Base-by-base conservation (phyloP, 2,797 vertebrate genomes). In the Micromesistius poutassou region DNA sequence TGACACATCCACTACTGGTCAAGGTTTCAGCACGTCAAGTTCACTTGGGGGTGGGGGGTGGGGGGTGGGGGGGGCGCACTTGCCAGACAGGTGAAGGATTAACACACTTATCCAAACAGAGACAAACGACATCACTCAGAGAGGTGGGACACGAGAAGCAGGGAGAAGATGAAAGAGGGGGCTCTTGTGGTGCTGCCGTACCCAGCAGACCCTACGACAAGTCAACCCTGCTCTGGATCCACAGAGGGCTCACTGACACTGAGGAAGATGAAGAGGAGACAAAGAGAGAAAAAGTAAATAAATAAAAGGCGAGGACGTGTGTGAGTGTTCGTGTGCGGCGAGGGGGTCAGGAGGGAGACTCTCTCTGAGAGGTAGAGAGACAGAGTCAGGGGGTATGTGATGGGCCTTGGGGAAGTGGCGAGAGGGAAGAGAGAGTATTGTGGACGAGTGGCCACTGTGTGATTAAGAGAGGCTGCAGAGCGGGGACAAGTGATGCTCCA, bases 21-120 rank as follows among this genome's bases (percentile, higher is more conserved):
- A 90, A 90, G 88, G 76, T 91, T 87, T 91, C 76, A 93, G 89
- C 79, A 86, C 81, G 82, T 85, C 80, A 81, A 75, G 78, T 77
- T 88, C 77, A 86, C 79, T 74, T 81, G 79, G 82, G 68, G 77
- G 46, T 35, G 71, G 68, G 74, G 28, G 74, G 77, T 78, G 83
- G 68, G 77, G 46, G 71, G 68, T 73, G 28, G 74, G 77, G 79
- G 83, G 68, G 77, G 46, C 31, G 71, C 62, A 72, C 33, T 74
- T 76, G 74, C 74, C 79, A 76, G 79, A 82, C 46, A 71, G 71
- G 77, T 42, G 82, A 89, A 89, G 87, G 85, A 89, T 84, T 71
- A 86, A 87, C 86, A 89, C 71, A 6, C n/a, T 79, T 83, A 80
- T 86, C 80, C 77, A 89, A 88, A 90, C 90, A 86, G 83, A 88